phyloP scores from a whole-genome alignment of 2,888 invertebrate species.

The Athalia circularis region DNA sequence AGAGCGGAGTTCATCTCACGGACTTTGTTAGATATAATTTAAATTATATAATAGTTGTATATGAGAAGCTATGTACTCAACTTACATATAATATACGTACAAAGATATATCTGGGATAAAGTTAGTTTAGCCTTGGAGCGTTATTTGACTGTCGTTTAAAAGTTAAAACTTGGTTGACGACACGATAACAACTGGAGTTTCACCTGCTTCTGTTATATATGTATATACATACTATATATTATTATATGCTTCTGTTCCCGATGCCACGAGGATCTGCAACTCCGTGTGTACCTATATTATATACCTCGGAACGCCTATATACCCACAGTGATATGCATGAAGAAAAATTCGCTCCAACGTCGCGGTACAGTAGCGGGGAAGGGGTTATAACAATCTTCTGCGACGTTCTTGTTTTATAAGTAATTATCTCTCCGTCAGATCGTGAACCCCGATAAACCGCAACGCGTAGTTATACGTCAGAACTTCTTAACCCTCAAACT shows the following conservation, averaged over 20 bases:
- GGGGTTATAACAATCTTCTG: neutral
- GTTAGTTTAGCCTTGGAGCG: neutral
- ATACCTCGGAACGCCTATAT: no score
- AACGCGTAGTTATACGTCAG: conserved; percentile 16
- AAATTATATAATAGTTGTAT: neutral
- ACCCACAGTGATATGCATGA: neutral
- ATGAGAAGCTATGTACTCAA: neutral
- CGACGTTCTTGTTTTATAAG: conserved; percentile 15
- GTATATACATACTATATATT: no score
- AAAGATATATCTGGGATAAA: conserved; percentile 4
- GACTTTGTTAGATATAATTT: neutral
- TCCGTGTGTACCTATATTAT: no score
- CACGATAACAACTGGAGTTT: conserved; percentile 33
- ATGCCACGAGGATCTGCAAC: no score
- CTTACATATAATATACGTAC: no score
- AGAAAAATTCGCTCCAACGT: conserved; percentile 33
- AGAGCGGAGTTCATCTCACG: no score
- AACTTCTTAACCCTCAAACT: conserved; percentile 12
- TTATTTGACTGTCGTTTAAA: conserved; percentile 40
- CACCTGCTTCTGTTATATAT: no score
- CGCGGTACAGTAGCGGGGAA: neutral
- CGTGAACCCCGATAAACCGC: conserved; percentile 21
- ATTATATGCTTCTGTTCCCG: no score
- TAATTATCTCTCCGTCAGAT: conserved; percentile 42
- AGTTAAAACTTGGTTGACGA: conserved; percentile 33